A percentile compares a stretch with the other conserved stretches of the same genome.
Conservation (phyloP, 1,140 invertebrate genomes). For the Hycleus phaleratus region DNA sequence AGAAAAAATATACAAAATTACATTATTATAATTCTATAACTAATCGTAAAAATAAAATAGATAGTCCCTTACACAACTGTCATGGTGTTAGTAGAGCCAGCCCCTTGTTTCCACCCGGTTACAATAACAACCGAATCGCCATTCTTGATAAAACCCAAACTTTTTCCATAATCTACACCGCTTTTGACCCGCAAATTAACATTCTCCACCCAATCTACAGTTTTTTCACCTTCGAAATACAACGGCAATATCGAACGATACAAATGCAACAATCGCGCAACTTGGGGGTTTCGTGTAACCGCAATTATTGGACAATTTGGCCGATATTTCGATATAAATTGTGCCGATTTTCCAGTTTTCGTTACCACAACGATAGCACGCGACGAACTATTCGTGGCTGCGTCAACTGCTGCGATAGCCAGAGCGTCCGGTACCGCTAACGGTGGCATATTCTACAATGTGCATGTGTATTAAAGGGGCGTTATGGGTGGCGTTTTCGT, state of each 20-base stretch:
- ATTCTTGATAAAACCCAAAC: conserved; percentile 50
- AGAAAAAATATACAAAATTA: neutral
- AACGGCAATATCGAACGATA: conserved; percentile 6
- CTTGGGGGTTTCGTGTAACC: conserved; percentile 3
- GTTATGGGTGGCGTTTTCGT: no score
- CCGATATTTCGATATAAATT: conserved; percentile 6
- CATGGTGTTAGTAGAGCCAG: conserved; percentile 68
- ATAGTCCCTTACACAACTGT: conserved; percentile 48
- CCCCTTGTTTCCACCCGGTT: conserved; percentile 60
- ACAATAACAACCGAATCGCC: conserved; percentile 63
- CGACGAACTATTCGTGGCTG: conserved; percentile 56
- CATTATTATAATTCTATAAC: neutral
- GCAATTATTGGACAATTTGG: conserved; percentile 11
- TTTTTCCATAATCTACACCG: conserved; percentile 58
- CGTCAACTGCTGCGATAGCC: conserved; percentile 32
- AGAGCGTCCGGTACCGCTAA: neutral
- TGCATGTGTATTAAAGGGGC: no score
- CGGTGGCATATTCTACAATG: neutral
- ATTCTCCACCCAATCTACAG: conserved; percentile 43
- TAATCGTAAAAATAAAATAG: no score
- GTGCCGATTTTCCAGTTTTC: conserved; percentile 8
- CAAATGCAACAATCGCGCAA: conserved; percentile 2
- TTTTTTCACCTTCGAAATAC: neutral
- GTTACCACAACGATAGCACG: conserved; percentile 8
- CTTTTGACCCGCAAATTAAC: conserved; percentile 61